A percentile compares a stretch with the other conserved stretches of the same genome.
phyloP scores from a whole-genome alignment of 2,888 invertebrate species.

The Eupithecia centaureata region DNA sequence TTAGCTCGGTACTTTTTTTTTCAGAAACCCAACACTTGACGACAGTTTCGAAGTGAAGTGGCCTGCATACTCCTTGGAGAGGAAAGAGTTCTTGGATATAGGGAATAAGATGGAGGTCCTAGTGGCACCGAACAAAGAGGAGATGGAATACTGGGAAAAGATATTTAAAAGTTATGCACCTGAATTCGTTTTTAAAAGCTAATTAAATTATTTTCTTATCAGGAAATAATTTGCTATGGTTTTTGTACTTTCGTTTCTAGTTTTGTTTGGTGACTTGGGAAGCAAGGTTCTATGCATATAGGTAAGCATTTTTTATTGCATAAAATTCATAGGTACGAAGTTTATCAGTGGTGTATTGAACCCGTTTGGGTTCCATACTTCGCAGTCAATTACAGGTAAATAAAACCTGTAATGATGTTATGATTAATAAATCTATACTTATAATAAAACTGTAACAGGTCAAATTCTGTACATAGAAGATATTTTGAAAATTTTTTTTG shows the following conservation, averaged over 20 bases:
- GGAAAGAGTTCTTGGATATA: conserved; percentile 57
- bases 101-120: conserved; percentile 48
- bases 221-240: neutral
- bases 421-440: too few relatives aligned
- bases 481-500: too few relatives aligned
- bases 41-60: conserved; percentile 50
- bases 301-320: too few relatives aligned
- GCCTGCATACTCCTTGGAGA: conserved; percentile 53
- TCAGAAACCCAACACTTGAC: conserved; percentile 65
- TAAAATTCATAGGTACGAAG: too few relatives aligned
- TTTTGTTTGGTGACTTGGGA: neutral
- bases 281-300: too few relatives aligned
- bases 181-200: conserved; percentile 16
- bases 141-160: conserved; percentile 55
- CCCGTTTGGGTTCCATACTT: too few relatives aligned
- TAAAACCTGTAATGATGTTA: too few relatives aligned
- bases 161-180: conserved; percentile 36
- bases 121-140: conserved; percentile 45
- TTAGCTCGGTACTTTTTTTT: conserved; percentile 11
- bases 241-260: neutral
- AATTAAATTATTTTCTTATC: neutral
- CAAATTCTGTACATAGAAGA: too few relatives aligned
- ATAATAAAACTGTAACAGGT: too few relatives aligned
- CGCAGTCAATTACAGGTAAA: too few relatives aligned
- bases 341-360: too few relatives aligned